phyloP scores from a whole-genome alignment of 2,888 invertebrate genomes.

The Hylaea fasciaria region DNA sequence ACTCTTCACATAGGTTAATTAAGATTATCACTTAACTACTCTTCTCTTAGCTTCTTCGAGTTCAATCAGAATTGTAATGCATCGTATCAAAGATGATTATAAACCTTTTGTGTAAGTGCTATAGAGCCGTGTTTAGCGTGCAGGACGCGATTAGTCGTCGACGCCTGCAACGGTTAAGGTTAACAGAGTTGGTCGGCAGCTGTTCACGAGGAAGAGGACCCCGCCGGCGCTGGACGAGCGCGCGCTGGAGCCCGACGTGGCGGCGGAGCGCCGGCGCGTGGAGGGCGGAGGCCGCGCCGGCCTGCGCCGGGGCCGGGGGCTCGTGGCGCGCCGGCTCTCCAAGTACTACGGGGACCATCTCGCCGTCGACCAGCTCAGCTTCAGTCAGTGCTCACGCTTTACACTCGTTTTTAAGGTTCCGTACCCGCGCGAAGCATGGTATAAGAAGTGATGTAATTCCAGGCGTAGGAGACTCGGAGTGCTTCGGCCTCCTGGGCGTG shows the following conservation, averaged over 20 bases:
- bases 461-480: constrained; percentile 89
- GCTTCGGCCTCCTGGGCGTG: constrained; percentile 92
- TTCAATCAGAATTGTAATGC: too few species aligned
- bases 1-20: too few species aligned
- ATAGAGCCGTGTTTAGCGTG: too few species aligned
- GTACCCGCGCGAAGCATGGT: too few species aligned
- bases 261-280: constrained; percentile 80
- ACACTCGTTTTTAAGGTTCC: too few species aligned
- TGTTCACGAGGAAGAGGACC: constrained; percentile 53
- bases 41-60: too few species aligned
- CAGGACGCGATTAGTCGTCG: too few species aligned
- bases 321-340: constrained; percentile 87
- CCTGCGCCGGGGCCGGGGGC: constrained; percentile 73
- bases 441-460: constrained; percentile 51
- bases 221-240: constrained; percentile 65
- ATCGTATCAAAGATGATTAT: too few species aligned
- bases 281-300: constrained; percentile 60
- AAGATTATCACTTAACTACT: too few species aligned
- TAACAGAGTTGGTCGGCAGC: background rate
- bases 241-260: constrained; percentile 84
- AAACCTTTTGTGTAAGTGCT: too few species aligned
- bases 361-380: constrained; percentile 91
- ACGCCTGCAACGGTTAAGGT: too few species aligned
- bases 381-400: constrained; percentile 73
- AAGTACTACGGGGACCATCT: constrained; percentile 90